Base-by-base conservation (phyloP, 2,113 vertebrate species). In the Phylloscopus trochiloides region DNA sequence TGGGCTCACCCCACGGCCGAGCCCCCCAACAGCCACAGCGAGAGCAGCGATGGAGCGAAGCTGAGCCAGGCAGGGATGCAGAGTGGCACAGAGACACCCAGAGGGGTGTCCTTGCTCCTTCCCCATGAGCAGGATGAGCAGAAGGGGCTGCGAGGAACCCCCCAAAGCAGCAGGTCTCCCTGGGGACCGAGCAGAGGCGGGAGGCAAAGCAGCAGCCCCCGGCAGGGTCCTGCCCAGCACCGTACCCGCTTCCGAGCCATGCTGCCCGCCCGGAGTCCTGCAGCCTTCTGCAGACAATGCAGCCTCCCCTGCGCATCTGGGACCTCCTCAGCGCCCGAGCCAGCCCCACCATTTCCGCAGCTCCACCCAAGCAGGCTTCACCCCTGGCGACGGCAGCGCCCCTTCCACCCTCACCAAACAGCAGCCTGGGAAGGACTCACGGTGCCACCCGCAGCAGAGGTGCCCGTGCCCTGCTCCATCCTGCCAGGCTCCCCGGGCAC, bases 221-320 rank as follows among this genome's bases (percentile, higher is more conserved):
- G 0, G 76, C 3, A 0, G 36, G 55, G 12, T 71, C 57, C 58
- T 61, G 84, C n/a, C 79, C 26, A 1, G n/a, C 7, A 0, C 57
- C 87, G 5, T 97, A 97, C 96, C 96, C 96, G 87, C 31, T 91
- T 97, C 26, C 96, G 84, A 94, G 96, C 96, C 96, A 97, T 97
- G 90, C 48, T 59, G 29, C 9, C 76, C 5, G 65, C 43, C 80
- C 16, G 0, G 10, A 92, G 77, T 18, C 63, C 6, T 1, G 61
- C 29, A 32, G 72, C 38, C 29, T 66, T 66, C 93, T 58, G 83
- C 36, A 76, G 86, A 70, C 67, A 2, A 59, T 22, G 2, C 54
- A 71, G 80, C 86, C 55, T 58, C 34, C 13, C 36, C 66, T 7
- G 78, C 0, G 7, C 91, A 82, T 90, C 85, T 18, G 48, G 90